phyloP scores from a whole-genome alignment of 2,113 vertebrate genomes.

The Hippocampus barbouri region DNA sequence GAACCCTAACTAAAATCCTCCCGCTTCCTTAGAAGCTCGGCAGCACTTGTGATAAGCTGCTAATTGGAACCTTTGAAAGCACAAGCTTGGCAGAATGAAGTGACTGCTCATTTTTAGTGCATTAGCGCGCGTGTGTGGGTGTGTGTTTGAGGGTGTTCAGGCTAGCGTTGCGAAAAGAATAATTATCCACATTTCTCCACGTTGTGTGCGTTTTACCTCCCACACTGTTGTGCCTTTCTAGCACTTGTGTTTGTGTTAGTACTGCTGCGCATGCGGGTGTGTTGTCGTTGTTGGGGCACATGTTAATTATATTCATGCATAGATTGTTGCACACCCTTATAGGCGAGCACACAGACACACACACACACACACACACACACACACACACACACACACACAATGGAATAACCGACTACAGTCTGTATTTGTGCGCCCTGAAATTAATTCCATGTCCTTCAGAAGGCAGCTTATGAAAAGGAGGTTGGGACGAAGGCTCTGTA shows the following conservation, averaged over 20 bases:
- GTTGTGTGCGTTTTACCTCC: background rate
- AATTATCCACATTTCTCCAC: constrained; percentile 27
- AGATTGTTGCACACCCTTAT: background rate
- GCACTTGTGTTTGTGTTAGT: constrained; percentile 6
- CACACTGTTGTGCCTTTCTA: background rate
- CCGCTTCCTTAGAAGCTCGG: constrained; percentile 6
- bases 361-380: too few relatives aligned
- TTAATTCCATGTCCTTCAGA: too few relatives aligned
- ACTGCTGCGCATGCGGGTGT: background rate
- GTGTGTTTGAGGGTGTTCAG: constrained; percentile 3
- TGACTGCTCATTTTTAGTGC: constrained; percentile 15
- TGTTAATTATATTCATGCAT: background rate
- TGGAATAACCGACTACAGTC: too few relatives aligned
- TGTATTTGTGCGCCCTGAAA: too few relatives aligned
- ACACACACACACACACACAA: background rate
- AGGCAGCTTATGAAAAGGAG: too few relatives aligned
- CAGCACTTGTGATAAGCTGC: constrained; percentile 36
- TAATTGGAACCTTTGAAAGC: constrained; percentile 37
- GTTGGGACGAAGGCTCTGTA: too few relatives aligned
- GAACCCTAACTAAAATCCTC: background rate
- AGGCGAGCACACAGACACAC: too few relatives aligned
- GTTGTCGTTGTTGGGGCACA: background rate
- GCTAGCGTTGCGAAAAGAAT: constrained; percentile 23
- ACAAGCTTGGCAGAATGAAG: constrained; percentile 22
- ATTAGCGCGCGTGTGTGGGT: constrained; percentile 1